Percentiles rank a stretch among this genome's conserved stretches.
Evolutionary conservation across 2,113 vertebrate species (phyloP).

Genomic region (Turdus rufiventris): DNA sequence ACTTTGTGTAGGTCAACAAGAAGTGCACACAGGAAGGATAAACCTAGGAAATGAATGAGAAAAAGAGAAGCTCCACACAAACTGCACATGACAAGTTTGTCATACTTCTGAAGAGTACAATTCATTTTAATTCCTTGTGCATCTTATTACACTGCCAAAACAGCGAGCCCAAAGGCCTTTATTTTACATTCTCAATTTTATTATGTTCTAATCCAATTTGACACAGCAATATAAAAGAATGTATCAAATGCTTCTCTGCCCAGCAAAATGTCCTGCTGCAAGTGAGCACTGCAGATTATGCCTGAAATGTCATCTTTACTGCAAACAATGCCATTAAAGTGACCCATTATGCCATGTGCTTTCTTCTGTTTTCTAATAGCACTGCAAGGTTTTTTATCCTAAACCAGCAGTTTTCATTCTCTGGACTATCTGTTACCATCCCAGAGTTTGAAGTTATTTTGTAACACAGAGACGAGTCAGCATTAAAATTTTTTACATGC

Average conservation of each 20-base stretch:
- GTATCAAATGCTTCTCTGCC: not conserved
- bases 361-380: not conserved
- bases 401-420: not conserved
- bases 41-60: not conserved
- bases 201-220: slow-evolving; percentile 14
- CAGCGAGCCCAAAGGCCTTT: not conserved
- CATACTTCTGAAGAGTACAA: not conserved
- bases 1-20: not conserved
- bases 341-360: not conserved
- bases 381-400: not conserved
- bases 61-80: not conserved
- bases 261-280: slow-evolving; percentile 11
- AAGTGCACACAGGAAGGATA: not conserved
- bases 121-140: not conserved
- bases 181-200: not conserved
- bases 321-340: not conserved
- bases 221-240: not conserved
- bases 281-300: not conserved
- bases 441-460: not conserved
- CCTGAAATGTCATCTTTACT: slow-evolving; percentile 4
- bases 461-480: not conserved
- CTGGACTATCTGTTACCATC: not conserved
- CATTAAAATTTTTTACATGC: not conserved
- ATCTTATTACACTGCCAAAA: not conserved
- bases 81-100: not conserved